phyloP scores from a whole-genome alignment of 1,140 invertebrate genomes.

The Pissodes strobi region DNA sequence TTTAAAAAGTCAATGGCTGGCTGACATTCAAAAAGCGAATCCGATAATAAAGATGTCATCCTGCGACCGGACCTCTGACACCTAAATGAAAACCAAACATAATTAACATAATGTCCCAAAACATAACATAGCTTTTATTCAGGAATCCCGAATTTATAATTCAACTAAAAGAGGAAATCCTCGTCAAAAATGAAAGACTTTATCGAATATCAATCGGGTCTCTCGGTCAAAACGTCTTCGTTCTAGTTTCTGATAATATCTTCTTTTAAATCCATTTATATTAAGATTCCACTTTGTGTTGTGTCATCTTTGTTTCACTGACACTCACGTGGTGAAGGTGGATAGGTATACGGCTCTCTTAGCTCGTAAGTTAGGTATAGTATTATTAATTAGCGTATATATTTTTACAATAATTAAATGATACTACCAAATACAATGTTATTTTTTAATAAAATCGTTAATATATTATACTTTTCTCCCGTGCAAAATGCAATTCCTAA shows the following conservation, averaged over 20 bases:
- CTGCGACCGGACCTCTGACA: conserved; percentile 14
- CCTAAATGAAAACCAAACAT: conserved; percentile 26
- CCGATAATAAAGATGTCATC: conserved; percentile 32
- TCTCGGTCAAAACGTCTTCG: conserved; percentile 39
- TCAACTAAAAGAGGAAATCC: conserved; percentile 46
- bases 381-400: too few species aligned
- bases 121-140: conserved; percentile 34
- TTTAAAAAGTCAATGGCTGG: too few species aligned
- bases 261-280: conserved; percentile 48
- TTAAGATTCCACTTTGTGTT: conserved; percentile 50
- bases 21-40: neutral
- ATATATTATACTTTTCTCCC: too few species aligned
- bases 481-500: too few species aligned
- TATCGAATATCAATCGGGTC: conserved; percentile 46
- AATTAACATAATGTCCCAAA: conserved; percentile 35
- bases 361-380: too few species aligned
- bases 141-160: conserved; percentile 47
- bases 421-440: too few species aligned
- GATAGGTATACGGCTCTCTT: too few species aligned
- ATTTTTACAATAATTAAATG: too few species aligned
- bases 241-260: conserved; percentile 38
- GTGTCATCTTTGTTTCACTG: conserved; percentile 42
- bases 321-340: conserved; percentile 20
- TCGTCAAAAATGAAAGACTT: conserved; percentile 48
- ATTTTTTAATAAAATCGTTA: too few species aligned